phyloP scores from a whole-genome alignment of 2,888 invertebrate genomes.

The Eilema griseolum region DNA sequence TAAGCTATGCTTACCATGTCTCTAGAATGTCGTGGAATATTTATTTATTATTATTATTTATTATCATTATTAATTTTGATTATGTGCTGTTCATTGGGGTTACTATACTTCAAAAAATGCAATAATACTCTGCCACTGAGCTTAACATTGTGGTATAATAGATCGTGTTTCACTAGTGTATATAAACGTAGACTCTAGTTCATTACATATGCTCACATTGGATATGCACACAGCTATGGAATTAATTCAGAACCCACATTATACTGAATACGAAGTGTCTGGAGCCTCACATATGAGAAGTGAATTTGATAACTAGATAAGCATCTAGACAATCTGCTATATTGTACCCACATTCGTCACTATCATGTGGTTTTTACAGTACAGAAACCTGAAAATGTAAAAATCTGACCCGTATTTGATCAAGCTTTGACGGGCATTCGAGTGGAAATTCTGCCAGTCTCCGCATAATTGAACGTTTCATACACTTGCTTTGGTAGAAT shows the following conservation, averaged over 20 bases:
- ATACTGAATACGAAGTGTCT: conserved; percentile 1
- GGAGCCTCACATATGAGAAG: neutral
- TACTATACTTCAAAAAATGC: no score
- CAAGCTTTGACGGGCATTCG: neutral
- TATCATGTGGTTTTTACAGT: conserved; percentile 2
- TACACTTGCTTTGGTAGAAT: neutral
- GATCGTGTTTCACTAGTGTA: neutral
- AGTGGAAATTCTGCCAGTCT: conserved; percentile 2
- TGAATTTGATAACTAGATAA: neutral
- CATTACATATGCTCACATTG: neutral
- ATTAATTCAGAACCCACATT: conserved; percentile 1
- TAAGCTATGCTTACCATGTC: no score
- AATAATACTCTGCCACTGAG: neutral
- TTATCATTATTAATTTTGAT: no score
- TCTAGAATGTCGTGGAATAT: no score
- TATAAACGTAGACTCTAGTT: neutral
- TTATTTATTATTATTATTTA: no score
- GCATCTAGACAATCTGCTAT: neutral
- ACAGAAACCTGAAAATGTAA: no score
- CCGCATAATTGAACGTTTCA: conserved; percentile 3
- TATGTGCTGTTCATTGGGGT: no score
- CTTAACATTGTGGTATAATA: neutral
- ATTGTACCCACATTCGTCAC: conserved; percentile 8
- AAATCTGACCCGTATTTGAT: neutral
- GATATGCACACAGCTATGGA: neutral